phyloP scores from a whole-genome alignment of 2,797 vertebrate species.

The Natrix natrix region DNA sequence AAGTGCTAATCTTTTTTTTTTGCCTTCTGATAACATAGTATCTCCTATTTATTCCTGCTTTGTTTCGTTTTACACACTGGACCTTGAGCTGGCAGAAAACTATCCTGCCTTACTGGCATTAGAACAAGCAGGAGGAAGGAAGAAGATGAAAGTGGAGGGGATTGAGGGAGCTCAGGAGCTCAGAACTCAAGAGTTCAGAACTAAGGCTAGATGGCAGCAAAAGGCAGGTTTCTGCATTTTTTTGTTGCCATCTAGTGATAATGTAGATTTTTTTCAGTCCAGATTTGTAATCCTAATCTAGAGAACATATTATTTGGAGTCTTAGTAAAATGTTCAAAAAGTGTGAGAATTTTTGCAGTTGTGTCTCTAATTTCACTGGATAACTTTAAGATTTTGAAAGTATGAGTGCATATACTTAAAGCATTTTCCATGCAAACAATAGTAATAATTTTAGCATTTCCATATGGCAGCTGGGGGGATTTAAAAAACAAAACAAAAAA shows the following conservation, averaged over 20 bases:
- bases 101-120: background rate
- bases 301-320: background rate
- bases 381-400: background rate
- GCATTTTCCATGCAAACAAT: background rate
- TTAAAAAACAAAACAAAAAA: background rate
- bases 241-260: background rate
- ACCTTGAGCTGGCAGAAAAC: background rate
- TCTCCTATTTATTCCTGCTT: background rate
- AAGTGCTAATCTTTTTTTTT: background rate
- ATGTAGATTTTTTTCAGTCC: background rate
- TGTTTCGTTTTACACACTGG: background rate
- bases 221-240: background rate
- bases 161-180: background rate
- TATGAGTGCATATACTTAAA: constrained; percentile 8
- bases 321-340: background rate
- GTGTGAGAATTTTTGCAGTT: constrained; percentile 37
- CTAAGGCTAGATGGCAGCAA: background rate
- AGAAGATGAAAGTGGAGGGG: background rate
- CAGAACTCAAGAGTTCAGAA: background rate
- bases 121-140: background rate
- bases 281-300: background rate
- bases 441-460: constrained; percentile 36
- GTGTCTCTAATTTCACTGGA: constrained; percentile 48
- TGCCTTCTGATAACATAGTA: background rate
- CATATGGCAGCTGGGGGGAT: constrained; percentile 29